Base-by-base conservation (phyloP, 2,888 invertebrate genomes). In the Ormyrus pomaceus region DNA sequence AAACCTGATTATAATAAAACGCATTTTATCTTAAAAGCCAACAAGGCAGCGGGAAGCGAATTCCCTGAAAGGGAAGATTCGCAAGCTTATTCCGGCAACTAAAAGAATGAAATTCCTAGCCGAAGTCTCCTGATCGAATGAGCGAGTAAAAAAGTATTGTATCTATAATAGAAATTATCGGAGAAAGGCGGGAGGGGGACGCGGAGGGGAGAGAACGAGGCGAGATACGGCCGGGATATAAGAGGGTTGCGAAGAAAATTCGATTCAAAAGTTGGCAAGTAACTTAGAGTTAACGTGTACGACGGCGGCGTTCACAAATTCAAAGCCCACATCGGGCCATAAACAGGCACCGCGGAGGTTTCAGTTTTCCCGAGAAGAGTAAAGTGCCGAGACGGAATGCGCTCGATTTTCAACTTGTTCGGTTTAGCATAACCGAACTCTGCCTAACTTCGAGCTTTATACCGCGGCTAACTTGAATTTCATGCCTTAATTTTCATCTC, bases 231-330 rank as follows among this genome's bases (percentile, higher is more conserved):
- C 1, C 59, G 65, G 34, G 34, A 34, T 34, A 34, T 65, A 66
- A 77, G 59, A 76, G 76, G 55, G 76, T 68, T 34, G 66, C n/a
- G 75, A 65, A 71, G 81, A 78, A 78, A 80, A 81, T 78, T 81
- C 77, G 66, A 81, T 81, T 81, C 48, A 59, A 77, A 81, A 78
- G 65, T 78, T 78, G 78, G 70, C 75, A 72, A 81, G 78, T 81
- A 75, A 78, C 71, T 78, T 78, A 69, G 55, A 72, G 34, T 51
- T 53, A 46, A 71, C 45, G 34, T 34, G 62, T 61, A 46, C 70
- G 46, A 51, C 62, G 56, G 7, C 70, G 46, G 58, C 62, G 56
- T 11, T 79, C 72, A 56, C 72, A 73, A 77, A 72, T 80, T 80
- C 73, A 77, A 68, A 72, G 19, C 69, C 13, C 62, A 34, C 50